Conservation (phyloP, 2,113 vertebrate genomes). For the Dermatemys mawii region DNA sequence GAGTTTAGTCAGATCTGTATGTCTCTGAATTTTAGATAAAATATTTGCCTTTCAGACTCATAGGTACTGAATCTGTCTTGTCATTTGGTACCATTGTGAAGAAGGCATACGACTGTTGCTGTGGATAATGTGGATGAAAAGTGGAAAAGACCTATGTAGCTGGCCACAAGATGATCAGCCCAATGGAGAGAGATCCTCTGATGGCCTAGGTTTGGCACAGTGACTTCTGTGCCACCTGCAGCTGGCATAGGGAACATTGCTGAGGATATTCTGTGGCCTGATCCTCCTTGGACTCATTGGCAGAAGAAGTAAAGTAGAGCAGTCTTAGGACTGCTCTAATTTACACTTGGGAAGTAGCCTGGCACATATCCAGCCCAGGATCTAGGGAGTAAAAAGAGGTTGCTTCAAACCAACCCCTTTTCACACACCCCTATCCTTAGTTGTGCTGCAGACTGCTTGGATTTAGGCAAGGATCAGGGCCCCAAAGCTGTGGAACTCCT, state of each 20-base stretch:
- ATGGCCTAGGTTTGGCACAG: background rate
- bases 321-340: background rate
- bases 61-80: background rate
- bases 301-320: background rate
- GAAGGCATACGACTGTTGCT: background rate
- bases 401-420: background rate
- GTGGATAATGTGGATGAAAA: background rate
- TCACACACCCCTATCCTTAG: background rate
- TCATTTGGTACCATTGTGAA: background rate
- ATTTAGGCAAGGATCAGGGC: background rate
- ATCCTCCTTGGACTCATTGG: background rate
- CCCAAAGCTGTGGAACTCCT: background rate
- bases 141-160: background rate
- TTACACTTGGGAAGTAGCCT: background rate
- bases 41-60: background rate
- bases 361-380: background rate
- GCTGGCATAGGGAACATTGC: background rate
- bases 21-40: background rate
- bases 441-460: background rate
- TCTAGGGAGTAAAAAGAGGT: fast-evolving
- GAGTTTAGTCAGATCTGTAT: background rate
- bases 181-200: background rate
- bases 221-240: background rate
- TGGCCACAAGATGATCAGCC: background rate
- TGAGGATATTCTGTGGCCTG: background rate